Conservation (phyloP, 2,888 invertebrate genomes). For the Synanthedon formicaeformis region DNA sequence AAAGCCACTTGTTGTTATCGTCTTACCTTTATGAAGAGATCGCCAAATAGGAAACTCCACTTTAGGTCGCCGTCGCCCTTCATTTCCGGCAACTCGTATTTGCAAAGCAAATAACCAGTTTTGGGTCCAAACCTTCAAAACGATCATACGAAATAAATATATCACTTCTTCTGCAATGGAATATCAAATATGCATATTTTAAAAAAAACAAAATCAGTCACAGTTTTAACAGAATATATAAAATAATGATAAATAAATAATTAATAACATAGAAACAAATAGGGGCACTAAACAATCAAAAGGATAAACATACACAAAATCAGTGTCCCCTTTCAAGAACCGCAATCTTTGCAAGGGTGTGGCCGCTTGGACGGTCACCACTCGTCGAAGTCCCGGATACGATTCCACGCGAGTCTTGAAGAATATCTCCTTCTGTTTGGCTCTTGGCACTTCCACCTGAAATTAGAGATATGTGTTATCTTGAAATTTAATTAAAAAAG, state of each 20-base stretch:
- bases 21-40: constrained; percentile 52
- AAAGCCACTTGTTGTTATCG: neutral
- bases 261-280: neutral
- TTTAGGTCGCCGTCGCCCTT: constrained; percentile 56
- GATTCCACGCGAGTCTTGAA: constrained; percentile 53
- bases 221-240: no score
- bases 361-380: constrained; percentile 48
- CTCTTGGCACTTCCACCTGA: constrained; percentile 48
- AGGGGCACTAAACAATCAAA: neutral
- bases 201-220: no score
- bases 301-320: constrained; percentile 39
- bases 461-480: neutral
- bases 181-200: no score
- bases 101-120: constrained; percentile 52
- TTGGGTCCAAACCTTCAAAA: constrained; percentile 52
- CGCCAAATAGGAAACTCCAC: constrained; percentile 58
- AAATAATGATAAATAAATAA: neutral
- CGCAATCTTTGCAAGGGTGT: constrained; percentile 46
- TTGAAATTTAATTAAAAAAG: no score
- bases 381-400: constrained; percentile 37
- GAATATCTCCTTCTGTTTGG: constrained; percentile 46
- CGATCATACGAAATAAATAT: no score
- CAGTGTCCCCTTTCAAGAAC: constrained; percentile 48
- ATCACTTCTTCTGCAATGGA: no score
- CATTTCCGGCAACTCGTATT: constrained; percentile 58